phyloP scores from a whole-genome alignment of 2,888 invertebrate genomes.

The Caenorhabditis parvicauda region DNA sequence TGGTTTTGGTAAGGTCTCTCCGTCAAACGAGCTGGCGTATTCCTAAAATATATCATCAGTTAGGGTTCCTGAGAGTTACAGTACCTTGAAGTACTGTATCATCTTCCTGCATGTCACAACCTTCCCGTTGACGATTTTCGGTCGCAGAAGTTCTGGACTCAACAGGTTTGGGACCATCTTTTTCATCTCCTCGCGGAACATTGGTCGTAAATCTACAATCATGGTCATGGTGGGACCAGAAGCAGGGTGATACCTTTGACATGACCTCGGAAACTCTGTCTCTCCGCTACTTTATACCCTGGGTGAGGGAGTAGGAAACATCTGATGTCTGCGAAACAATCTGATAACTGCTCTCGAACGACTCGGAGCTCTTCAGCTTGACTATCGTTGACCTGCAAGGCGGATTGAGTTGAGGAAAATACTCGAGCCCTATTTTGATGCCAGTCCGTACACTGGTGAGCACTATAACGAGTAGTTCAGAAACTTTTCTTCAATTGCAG shows the following conservation, averaged over 20 bases:
- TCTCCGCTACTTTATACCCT: conserved; percentile 58
- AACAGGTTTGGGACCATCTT: conserved; percentile 52
- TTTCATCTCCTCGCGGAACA: conserved; percentile 56
- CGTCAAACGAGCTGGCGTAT: conserved; percentile 52
- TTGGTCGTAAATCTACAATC: conserved; percentile 45
- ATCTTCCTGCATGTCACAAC: conserved; percentile 56
- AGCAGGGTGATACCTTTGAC: conserved; percentile 44
- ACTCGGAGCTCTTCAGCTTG: conserved; percentile 40
- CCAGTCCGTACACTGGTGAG: not conserved
- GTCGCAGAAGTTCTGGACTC: conserved; percentile 44
- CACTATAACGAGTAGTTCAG: not conserved
- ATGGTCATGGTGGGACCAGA: not conserved
- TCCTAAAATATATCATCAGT: conserved; percentile 28
- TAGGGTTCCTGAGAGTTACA: not conserved
- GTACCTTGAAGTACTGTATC: conserved; percentile 54
- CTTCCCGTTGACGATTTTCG: conserved; percentile 55
- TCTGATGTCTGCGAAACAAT: conserved; percentile 50
- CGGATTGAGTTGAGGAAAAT: not conserved
- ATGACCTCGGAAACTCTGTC: conserved; percentile 53
- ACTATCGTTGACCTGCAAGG: conserved; percentile 16
- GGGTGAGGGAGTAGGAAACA: conserved; percentile 59
- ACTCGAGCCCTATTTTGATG: too few species aligned
- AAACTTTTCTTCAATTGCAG: not conserved
- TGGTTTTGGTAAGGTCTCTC: conserved; percentile 47
- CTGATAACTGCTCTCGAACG: conserved; percentile 41